These are phyloP conservation scores for Phoenicopterus ruber DNA, from an alignment of 2,113 vertebrate species.

Conservation along the genomic window DNA sequence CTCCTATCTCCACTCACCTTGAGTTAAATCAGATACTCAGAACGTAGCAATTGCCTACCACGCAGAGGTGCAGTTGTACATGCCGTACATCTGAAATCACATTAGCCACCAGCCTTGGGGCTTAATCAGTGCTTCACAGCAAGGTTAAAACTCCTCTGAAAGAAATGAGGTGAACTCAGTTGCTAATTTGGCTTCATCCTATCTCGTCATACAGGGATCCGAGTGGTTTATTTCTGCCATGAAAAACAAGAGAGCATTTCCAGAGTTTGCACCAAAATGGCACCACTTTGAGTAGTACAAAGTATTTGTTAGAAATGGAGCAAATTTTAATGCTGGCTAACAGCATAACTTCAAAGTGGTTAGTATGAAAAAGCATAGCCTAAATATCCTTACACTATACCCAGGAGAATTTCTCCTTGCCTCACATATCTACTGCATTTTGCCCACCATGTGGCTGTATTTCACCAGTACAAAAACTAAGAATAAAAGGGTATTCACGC, in stretches of 20 bases:
- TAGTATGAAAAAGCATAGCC: background rate
- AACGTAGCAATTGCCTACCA: background rate
- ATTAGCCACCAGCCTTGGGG: background rate
- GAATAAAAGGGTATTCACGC: background rate
- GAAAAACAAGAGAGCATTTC: background rate
- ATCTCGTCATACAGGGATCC: background rate
- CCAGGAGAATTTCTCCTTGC: background rate
- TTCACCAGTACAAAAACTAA: background rate
- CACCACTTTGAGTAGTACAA: background rate
- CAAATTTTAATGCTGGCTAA: background rate
- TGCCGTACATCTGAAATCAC: background rate
- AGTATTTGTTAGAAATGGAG: background rate
- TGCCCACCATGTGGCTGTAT: accelerated
- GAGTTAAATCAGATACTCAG: background rate
- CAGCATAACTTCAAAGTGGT: background rate
- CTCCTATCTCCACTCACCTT: background rate
- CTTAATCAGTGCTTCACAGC: background rate
- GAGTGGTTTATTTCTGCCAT: background rate
- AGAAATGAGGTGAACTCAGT: background rate
- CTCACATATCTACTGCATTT: background rate
- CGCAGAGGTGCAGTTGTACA: background rate
- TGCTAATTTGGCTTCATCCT: background rate
- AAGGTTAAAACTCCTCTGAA: background rate
- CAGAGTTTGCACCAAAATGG: background rate
- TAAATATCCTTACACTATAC: background rate